phyloP scores from a whole-genome alignment of 64 coral and sea anemone genomes.

The Pocillopora verrucosa region DNA sequence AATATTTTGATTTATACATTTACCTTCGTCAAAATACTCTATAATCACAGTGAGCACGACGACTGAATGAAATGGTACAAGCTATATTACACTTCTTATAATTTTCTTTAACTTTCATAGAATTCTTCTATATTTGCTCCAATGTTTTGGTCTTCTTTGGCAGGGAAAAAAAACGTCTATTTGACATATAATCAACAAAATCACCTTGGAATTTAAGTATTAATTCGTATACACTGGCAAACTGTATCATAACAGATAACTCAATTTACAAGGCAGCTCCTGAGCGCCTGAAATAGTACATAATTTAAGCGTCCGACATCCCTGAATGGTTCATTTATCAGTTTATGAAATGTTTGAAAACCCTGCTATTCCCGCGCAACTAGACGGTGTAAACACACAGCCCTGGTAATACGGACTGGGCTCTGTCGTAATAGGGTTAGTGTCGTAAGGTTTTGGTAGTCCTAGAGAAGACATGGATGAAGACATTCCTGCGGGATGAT shows the following conservation, averaged over 20 bases:
- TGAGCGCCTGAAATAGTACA: not conserved
- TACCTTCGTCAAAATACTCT: conserved; percentile 83
- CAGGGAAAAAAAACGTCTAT: not conserved
- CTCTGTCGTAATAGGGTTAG: conserved; percentile 89
- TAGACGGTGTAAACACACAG: conserved; percentile 90
- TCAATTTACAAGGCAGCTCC: conserved; percentile 26
- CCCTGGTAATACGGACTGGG: conserved; percentile 92
- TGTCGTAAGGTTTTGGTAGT: conserved; percentile 92
- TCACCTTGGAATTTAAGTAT: conserved; percentile 37
- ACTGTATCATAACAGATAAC: conserved; percentile 34
- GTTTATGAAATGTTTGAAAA: conserved; percentile 91
- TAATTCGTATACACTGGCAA: conserved; percentile 40
- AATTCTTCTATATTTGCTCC: conserved; percentile 23
- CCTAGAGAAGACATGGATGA: conserved; percentile 86
- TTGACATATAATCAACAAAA: conserved; percentile 31
- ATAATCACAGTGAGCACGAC: conserved; percentile 33
- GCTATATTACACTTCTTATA: conserved; percentile 43
- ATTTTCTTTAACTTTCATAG: conserved; percentile 35
- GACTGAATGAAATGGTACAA: conserved; percentile 45
- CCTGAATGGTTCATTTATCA: conserved; percentile 7
- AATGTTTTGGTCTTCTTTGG: not conserved
- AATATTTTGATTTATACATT: conserved; percentile 98
- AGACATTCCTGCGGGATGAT: conserved; percentile 79
- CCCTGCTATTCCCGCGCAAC: conserved; percentile 83
- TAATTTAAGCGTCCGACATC: conserved; percentile 2